Percentiles rank a stretch among this genome's conserved stretches.
Evolutionary conservation across 2,113 vertebrate genomes (phyloP).

Genomic region (Mus spicilegus): DNA sequence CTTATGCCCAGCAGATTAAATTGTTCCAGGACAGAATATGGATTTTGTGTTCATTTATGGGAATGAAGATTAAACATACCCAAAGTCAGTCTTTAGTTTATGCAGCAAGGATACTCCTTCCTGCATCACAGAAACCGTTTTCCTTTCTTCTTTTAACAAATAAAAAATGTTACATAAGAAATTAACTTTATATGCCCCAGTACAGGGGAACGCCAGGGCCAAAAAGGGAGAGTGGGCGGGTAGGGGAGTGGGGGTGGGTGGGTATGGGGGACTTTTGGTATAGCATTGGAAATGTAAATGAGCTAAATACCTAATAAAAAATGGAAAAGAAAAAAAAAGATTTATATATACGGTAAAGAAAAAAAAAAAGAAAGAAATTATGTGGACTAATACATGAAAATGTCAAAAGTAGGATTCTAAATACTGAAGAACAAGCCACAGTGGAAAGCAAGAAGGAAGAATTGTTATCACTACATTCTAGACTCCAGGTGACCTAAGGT

Average conservation of each 20-base stretch:
- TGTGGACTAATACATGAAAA: neutral
- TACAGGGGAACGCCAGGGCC: too few relatives aligned
- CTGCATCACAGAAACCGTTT: neutral
- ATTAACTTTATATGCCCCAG: too few relatives aligned
- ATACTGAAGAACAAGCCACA: neutral
- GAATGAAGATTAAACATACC: neutral
- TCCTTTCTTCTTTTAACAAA: neutral
- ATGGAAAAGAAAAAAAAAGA: too few relatives aligned
- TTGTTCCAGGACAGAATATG: too few relatives aligned
- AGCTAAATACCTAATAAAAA: too few relatives aligned
- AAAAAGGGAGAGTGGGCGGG: too few relatives aligned
- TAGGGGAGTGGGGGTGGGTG: too few relatives aligned
- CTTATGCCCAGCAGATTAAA: neutral
- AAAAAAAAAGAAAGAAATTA: neutral
- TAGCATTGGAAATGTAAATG: too few relatives aligned
- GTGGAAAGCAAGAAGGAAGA: neutral
- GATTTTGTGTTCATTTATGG: conserved; percentile 21
- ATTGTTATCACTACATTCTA: neutral
- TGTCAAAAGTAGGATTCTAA: neutral
- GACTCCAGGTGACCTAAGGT: neutral
- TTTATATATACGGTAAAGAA: too few relatives aligned
- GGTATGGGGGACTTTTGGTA: too few relatives aligned
- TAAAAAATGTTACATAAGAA: neutral
- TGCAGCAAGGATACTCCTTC: neutral
- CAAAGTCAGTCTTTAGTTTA: neutral